These are phyloP conservation scores for Drosophila gaucha DNA, from an alignment of 2,888 invertebrate species.

Conservation along the genomic window DNA sequence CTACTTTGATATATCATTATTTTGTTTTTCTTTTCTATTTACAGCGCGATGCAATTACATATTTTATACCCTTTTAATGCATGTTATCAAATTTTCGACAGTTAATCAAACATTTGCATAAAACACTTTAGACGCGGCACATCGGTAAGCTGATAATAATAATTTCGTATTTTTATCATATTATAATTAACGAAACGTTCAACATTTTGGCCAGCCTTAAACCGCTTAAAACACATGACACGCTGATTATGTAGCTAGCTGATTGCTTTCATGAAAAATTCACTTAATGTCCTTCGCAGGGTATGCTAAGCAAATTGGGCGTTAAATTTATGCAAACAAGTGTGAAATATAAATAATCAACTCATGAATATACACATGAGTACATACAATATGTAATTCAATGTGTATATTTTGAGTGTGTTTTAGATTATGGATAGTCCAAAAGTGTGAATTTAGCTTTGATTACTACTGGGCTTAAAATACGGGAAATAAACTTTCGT, in stretches of 20 bases:
- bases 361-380: no score
- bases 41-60: slow-evolving; percentile 34
- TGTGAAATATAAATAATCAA: slow-evolving; percentile 44
- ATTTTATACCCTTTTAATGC: slow-evolving; percentile 42
- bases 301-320: slow-evolving; percentile 46
- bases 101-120: slow-evolving; percentile 18
- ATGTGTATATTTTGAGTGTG: slow-evolving; percentile 2
- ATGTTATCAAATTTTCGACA: background rate
- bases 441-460: no score
- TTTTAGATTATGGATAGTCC: background rate
- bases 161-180: slow-evolving; percentile 15
- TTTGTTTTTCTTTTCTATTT: slow-evolving; percentile 5
- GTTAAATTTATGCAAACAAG: slow-evolving; percentile 66
- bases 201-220: slow-evolving; percentile 10
- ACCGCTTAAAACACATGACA: slow-evolving; percentile 21
- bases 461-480: no score
- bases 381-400: background rate
- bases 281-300: slow-evolving; percentile 29
- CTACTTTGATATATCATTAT: no score
- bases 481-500: no score
- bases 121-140: background rate
- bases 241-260: slow-evolving; percentile 7
- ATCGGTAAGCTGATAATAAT: slow-evolving; percentile 18
- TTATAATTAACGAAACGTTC: slow-evolving; percentile 23
- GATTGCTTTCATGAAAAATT: slow-evolving; percentile 31